Evolutionary conservation across 1,140 invertebrate genomes (phyloP).

Genomic region (Drosophila parvula): DNA sequence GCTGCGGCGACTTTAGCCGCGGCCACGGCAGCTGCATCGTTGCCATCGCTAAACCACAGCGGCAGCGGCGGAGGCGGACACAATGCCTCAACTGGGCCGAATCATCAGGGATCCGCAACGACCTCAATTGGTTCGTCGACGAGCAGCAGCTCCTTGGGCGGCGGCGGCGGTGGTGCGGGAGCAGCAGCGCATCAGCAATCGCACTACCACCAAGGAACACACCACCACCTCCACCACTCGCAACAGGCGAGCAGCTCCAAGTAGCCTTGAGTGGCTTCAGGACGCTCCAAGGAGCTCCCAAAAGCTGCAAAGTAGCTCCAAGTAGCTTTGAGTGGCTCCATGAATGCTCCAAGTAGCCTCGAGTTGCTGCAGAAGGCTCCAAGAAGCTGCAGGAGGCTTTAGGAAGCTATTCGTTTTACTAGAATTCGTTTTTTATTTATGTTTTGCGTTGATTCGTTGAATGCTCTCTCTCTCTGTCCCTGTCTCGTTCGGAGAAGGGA

Average conservation of each 20-base stretch:
- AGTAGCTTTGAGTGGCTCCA: neutral
- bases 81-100: constrained; percentile 13
- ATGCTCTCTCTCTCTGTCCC: constrained; percentile 43
- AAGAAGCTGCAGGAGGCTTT: neutral
- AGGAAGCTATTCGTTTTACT: constrained; percentile 1
- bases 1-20: constrained; percentile 57
- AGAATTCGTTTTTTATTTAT: constrained; percentile 16
- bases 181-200: constrained; percentile 37
- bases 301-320: neutral
- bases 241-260: constrained; percentile 46
- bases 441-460: constrained; percentile 19
- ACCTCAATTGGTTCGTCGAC: constrained; percentile 14
- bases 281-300: no score
- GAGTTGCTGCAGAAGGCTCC: constrained; percentile 29
- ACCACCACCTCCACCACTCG: constrained; percentile 35
- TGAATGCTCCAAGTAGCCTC: neutral
- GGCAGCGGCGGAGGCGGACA: constrained; percentile 19
- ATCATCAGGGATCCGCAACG: constrained; percentile 17
- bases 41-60: constrained; percentile 52
- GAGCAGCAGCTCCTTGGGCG: constrained; percentile 6
- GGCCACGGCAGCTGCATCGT: constrained; percentile 58
- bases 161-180: neutral
- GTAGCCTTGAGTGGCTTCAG: constrained; percentile 15
- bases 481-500: neutral
- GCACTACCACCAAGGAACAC: constrained; percentile 42